Conservation (phyloP, 2,113 vertebrate species). For the Daphoenositta chrysoptera region DNA sequence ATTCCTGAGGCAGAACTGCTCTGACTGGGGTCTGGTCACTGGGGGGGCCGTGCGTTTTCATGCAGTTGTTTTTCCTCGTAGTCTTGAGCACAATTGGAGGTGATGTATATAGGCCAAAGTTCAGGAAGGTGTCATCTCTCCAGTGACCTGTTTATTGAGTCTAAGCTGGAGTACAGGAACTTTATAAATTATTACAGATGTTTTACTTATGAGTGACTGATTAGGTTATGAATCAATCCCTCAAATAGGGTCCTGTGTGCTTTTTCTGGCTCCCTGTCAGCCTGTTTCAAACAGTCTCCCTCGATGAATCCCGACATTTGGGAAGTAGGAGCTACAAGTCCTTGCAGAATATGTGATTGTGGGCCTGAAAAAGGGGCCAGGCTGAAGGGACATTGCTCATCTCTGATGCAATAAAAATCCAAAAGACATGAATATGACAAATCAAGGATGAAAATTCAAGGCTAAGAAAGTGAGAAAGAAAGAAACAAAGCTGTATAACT, state of each 20-base stretch:
- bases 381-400: not conserved
- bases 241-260: not conserved
- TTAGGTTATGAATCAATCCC: not conserved
- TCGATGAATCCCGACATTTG: not conserved
- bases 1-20: not conserved
- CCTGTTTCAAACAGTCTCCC: not conserved
- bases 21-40: not conserved
- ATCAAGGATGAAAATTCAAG: not conserved
- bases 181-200: not conserved
- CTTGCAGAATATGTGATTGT: too few relatives aligned
- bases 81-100: not conserved
- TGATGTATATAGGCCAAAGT: not conserved
- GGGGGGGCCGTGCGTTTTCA: accelerated
- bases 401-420: not conserved
- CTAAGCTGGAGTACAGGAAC: not conserved
- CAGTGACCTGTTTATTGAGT: not conserved
- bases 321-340: not conserved
- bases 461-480: not conserved
- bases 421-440: not conserved
- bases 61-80: not conserved
- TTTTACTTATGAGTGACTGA: not conserved
- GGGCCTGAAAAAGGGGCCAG: not conserved
- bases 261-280: not conserved
- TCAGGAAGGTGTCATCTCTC: not conserved
- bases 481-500: not conserved